Conservation (phyloP, 2,113 vertebrate species). For the Taurulus bubalis region DNA sequence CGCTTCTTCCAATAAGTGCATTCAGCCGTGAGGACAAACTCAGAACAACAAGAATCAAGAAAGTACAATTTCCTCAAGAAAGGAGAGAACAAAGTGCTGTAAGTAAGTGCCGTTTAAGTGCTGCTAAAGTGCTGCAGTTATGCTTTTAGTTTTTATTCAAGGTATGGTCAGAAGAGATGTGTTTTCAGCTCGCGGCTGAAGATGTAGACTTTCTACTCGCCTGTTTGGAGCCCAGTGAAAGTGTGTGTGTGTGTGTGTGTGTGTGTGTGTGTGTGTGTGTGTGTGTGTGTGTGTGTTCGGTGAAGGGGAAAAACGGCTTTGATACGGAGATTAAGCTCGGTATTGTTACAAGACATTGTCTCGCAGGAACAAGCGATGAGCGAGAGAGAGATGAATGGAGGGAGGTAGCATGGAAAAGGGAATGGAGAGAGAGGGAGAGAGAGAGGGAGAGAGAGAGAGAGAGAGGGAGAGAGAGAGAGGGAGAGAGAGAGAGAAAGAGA, state of each 20-base stretch:
- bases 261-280: constrained; percentile 37
- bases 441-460: constrained; percentile 13
- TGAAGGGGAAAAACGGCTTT: constrained; percentile 98
- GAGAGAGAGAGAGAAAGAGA: constrained; percentile 73
- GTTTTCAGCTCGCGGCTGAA: too few species aligned
- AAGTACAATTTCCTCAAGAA: too few species aligned
- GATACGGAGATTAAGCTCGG: constrained; percentile 98
- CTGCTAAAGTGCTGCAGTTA: too few species aligned
- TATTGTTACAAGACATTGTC: constrained; percentile 99
- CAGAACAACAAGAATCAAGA: too few species aligned
- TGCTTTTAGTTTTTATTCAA: too few species aligned
- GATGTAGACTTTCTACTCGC: neutral
- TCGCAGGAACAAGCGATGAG: constrained; percentile 89
- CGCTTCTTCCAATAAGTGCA: too few species aligned
- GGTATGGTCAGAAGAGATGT: too few species aligned
- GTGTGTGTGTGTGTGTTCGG: constrained; percentile 83
- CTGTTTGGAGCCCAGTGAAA: constrained; percentile 45
- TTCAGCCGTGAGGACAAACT: too few species aligned
- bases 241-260: constrained; percentile 57
- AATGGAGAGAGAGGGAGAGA: constrained; percentile 47
- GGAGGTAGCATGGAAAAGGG: constrained; percentile 2
- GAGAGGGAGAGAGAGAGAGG: constrained; percentile 24
- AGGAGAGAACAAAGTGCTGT: too few species aligned
- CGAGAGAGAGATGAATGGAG: constrained; percentile 51
- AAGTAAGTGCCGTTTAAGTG: too few species aligned